Evolutionary conservation across 2,113 vertebrate species (phyloP).

Genomic region (Pteropus alecto): DNA sequence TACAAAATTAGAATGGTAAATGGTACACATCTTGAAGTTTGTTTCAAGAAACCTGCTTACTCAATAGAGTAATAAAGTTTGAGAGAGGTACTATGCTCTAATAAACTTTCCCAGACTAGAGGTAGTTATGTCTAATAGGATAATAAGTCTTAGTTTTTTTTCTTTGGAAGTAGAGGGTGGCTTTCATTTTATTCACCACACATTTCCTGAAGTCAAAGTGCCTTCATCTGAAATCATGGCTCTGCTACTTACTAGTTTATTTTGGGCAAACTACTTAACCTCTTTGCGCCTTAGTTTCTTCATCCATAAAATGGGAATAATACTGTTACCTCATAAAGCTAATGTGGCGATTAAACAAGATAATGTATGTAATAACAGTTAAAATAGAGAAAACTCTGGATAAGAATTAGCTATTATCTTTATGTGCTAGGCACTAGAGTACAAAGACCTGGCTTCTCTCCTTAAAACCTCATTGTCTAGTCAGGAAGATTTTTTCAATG

Average conservation of each 20-base stretch:
- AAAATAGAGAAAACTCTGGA: background rate
- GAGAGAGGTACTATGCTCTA: background rate
- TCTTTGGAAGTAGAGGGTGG: background rate
- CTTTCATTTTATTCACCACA: background rate
- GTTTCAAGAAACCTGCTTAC: slow-evolving; percentile 13
- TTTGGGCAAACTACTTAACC: background rate
- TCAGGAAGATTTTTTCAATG: background rate
- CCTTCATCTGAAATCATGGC: slow-evolving; percentile 12
- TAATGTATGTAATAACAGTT: background rate
- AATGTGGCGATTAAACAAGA: background rate
- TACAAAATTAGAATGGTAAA: background rate
- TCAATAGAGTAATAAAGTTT: background rate
- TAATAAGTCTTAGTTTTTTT: background rate
- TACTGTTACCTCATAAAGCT: background rate
- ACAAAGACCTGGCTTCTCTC: background rate
- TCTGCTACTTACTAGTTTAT: slow-evolving; percentile 11
- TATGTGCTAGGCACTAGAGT: background rate
- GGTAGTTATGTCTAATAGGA: background rate
- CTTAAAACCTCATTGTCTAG: background rate
- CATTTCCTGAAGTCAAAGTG: background rate
- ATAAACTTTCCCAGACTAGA: background rate
- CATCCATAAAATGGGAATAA: background rate
- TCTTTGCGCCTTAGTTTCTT: background rate
- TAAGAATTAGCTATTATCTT: background rate
- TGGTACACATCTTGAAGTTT: background rate